Conservation (phyloP, 2,888 invertebrate genomes). For the Eristalis tenax region DNA sequence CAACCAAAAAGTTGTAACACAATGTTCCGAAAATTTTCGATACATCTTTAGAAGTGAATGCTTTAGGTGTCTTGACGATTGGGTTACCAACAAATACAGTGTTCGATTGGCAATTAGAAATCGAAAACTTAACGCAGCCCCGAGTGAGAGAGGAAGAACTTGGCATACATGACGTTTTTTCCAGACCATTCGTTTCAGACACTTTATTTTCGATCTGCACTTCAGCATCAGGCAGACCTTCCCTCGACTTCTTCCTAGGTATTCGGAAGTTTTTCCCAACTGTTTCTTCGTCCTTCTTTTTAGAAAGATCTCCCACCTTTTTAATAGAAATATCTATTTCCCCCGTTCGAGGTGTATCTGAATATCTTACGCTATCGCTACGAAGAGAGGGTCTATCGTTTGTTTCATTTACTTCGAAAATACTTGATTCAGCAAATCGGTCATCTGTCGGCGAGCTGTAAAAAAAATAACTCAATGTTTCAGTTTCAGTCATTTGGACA, state of each 20-base stretch:
- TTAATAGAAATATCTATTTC: background rate
- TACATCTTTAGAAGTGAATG: conserved; percentile 21
- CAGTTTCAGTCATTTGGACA: background rate
- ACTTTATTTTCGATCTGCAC: background rate
- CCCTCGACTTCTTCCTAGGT: conserved; percentile 22
- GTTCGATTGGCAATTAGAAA: background rate
- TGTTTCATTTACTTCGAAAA: background rate
- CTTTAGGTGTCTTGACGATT: background rate
- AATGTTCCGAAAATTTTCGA: conserved; percentile 47
- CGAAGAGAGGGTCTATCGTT: background rate
- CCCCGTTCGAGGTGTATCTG: background rate
- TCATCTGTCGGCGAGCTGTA: conserved; percentile 74
- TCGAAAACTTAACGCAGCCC: background rate
- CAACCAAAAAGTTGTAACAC: conserved; percentile 48
- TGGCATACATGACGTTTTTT: background rate
- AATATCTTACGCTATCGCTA: background rate
- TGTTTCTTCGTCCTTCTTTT: conserved; percentile 16
- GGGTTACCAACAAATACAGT: background rate
- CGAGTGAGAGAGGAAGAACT: background rate
- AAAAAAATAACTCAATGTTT: conserved; percentile 10
- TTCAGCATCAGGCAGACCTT: background rate
- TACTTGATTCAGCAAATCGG: conserved; percentile 64
- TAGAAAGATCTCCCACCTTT: background rate
- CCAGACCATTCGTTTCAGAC: background rate
- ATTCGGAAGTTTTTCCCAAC: conserved; percentile 40